Percentiles rank a stretch among this genome's conserved stretches.
Conservation (phyloP, 1,140 invertebrate species). For the Ectropis grisescens region DNA sequence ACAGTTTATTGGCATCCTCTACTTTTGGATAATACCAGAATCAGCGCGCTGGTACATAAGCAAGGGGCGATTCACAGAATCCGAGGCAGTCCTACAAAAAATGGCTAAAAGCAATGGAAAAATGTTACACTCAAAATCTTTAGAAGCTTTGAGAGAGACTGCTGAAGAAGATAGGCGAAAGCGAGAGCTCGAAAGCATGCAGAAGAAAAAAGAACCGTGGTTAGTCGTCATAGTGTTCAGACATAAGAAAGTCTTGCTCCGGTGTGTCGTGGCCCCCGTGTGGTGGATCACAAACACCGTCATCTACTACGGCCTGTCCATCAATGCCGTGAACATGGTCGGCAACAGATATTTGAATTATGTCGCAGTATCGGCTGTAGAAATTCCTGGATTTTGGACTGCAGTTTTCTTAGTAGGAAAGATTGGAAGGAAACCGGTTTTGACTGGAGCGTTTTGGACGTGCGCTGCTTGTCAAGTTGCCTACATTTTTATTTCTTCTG, state of each 20-base stretch:
- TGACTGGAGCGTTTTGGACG: constrained; percentile 79
- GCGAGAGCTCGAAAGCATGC: constrained; percentile 10
- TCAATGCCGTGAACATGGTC: constrained; percentile 74
- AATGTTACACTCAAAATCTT: constrained; percentile 62
- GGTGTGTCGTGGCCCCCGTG: constrained; percentile 73
- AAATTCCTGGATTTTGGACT: constrained; percentile 77
- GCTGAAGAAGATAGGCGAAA: constrained; percentile 3
- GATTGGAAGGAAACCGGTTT: constrained; percentile 66
- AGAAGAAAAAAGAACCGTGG: constrained; percentile 13
- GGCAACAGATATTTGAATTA: constrained; percentile 78
- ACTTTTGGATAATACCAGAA: constrained; percentile 74
- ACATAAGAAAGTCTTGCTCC: constrained; percentile 65
- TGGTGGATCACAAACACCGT: constrained; percentile 78
- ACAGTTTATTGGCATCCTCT: constrained; percentile 73
- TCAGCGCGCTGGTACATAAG: constrained; percentile 83
- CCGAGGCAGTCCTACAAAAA: constrained; percentile 70
- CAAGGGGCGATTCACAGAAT: constrained; percentile 75
- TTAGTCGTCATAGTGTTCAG: constrained; percentile 66
- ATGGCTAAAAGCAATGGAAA: constrained; percentile 76
- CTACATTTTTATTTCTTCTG: constrained; percentile 76
- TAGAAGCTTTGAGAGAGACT: constrained; percentile 33
- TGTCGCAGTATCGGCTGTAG: constrained; percentile 74
- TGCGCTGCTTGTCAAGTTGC: constrained; percentile 75
- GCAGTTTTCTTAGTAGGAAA: constrained; percentile 33
- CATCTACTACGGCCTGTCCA: constrained; percentile 76